phyloP scores from a whole-genome alignment of 1,140 invertebrate species.

The Apis cerana region DNA sequence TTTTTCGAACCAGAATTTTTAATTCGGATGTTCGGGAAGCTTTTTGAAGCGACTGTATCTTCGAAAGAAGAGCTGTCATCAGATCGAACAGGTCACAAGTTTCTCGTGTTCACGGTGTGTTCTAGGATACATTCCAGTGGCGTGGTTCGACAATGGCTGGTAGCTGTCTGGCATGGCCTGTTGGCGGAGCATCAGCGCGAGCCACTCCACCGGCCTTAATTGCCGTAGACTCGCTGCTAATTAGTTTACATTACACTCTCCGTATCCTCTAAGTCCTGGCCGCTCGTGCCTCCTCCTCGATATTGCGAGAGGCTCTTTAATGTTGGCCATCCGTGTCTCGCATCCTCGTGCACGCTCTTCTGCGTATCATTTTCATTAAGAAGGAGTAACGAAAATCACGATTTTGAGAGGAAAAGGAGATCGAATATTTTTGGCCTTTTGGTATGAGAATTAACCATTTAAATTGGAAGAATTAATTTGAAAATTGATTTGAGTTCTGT shows the following conservation, averaged over 20 bases:
- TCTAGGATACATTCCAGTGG: conserved; percentile 3
- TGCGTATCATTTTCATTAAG: too few species aligned
- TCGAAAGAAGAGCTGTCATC: background rate
- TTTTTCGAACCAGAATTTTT: too few species aligned
- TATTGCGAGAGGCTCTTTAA: conserved; percentile 74
- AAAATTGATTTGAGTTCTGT: too few species aligned
- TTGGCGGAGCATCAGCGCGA: conserved; percentile 74
- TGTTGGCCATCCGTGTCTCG: conserved; percentile 54
- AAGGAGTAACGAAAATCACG: too few species aligned
- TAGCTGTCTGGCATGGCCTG: conserved; percentile 18
- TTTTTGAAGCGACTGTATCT: too few species aligned
- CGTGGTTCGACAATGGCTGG: conserved; percentile 29
- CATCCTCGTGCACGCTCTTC: conserved; percentile 18
- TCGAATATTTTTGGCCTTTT: too few species aligned
- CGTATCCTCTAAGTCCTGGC: conserved; percentile 72
- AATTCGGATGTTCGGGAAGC: too few species aligned
- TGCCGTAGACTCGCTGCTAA: conserved; percentile 79
- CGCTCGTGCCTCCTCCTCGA: conserved; percentile 60
- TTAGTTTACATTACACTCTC: conserved; percentile 81
- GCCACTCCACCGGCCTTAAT: conserved; percentile 77
- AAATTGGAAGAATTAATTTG: too few species aligned
- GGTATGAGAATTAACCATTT: too few species aligned
- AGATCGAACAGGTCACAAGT: background rate
- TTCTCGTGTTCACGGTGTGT: background rate
- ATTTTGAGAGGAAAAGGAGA: too few species aligned